Conservation (phyloP, 2,113 vertebrate genomes). For the Macrotus californicus region DNA sequence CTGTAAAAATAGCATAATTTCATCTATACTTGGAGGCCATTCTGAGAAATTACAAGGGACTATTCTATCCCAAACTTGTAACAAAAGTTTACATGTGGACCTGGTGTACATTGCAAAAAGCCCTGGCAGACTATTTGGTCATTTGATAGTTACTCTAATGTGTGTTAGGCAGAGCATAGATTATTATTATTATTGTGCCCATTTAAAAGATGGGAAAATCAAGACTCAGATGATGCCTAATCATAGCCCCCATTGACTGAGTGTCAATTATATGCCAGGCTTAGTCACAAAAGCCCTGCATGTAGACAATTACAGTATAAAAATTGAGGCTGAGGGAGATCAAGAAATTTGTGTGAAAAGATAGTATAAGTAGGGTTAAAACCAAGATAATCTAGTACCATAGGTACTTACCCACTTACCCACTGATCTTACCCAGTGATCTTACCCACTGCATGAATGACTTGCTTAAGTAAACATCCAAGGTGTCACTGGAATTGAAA, state of each 20-base stretch:
- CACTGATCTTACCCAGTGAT: too few relatives aligned
- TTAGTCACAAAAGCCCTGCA: not conserved
- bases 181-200: not conserved
- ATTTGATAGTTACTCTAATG: not conserved
- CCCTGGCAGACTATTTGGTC: too few relatives aligned
- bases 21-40: too few relatives aligned
- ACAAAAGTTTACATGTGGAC: not conserved
- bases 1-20: not conserved
- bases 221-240: not conserved
- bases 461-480: not conserved
- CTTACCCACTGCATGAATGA: not conserved
- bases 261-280: not conserved
- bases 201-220: not conserved
- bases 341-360: not conserved
- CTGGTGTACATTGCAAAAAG: not conserved
- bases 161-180: not conserved
- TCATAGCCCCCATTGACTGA: not conserved
- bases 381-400: not conserved
- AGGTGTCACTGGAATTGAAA: not conserved
- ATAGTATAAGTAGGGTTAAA: not conserved
- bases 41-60: not conserved
- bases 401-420: too few relatives aligned
- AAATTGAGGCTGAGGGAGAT: not conserved
- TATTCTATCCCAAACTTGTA: not conserved
- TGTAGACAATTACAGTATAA: too few relatives aligned